phyloP scores from a whole-genome alignment of 2,113 vertebrate genomes.

The Anarrhichthys ocellatus region DNA sequence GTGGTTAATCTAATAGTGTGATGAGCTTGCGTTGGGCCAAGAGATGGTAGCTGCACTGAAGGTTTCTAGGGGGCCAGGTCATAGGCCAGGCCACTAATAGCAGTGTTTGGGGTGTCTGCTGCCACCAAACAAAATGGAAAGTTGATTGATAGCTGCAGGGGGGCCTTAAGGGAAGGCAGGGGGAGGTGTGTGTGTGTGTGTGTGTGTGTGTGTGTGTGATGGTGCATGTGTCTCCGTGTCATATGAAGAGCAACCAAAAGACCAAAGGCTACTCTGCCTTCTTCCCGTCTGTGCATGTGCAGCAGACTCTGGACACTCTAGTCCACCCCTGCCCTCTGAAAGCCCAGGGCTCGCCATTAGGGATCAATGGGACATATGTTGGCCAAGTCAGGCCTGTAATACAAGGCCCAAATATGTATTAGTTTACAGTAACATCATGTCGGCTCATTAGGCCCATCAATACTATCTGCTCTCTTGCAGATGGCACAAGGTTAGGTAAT shows the following conservation, averaged over 20 bases:
- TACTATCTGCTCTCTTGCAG: slow-evolving; percentile 74
- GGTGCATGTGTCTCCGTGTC: slow-evolving; percentile 25
- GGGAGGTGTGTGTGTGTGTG: slow-evolving; percentile 33
- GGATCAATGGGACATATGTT: slow-evolving; percentile 93
- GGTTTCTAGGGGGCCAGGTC: slow-evolving; percentile 89
- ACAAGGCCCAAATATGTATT: slow-evolving; percentile 86
- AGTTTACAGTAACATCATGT: slow-evolving; percentile 87
- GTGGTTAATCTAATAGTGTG: slow-evolving; percentile 51
- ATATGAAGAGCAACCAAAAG: slow-evolving; percentile 57
- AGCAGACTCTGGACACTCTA: slow-evolving; percentile 83
- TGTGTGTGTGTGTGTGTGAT: slow-evolving; percentile 11
- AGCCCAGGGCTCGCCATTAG: slow-evolving; percentile 82
- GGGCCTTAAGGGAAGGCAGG: slow-evolving; percentile 66
- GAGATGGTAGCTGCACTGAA: slow-evolving; percentile 59
- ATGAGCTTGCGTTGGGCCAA: slow-evolving; percentile 38
- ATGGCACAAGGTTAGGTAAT: slow-evolving; percentile 74
- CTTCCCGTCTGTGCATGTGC: slow-evolving; percentile 83
- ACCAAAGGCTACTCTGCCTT: slow-evolving; percentile 60
- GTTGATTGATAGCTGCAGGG: slow-evolving; percentile 97
- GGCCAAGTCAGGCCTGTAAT: slow-evolving; percentile 84
- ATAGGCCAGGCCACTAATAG: slow-evolving; percentile 97
- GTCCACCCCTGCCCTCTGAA: slow-evolving; percentile 72
- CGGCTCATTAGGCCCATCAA: slow-evolving; percentile 83
- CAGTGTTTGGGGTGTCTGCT: slow-evolving; percentile 99
- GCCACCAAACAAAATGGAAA: slow-evolving; percentile 99